Base-by-base conservation (phyloP, 2,888 invertebrate genomes). In the Myopa tessellatipennis region DNA sequence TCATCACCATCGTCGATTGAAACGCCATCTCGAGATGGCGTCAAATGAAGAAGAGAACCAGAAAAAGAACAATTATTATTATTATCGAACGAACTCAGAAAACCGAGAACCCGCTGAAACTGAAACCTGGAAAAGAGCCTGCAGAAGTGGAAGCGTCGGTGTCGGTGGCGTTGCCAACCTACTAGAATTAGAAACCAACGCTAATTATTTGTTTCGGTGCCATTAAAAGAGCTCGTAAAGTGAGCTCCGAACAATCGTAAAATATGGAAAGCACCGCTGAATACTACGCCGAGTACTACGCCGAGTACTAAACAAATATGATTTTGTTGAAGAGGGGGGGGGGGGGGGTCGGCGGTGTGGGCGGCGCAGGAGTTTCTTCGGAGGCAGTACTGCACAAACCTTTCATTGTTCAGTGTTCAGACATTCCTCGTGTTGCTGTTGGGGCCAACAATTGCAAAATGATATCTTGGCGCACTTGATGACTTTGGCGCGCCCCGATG, bases 151-250 rank as follows among this genome's bases (percentile, higher is more conserved):
- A 16, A 34, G 58, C 34, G 65, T 45, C 45, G 65, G 65, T 16
- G 34, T 8, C 38, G 16, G 34, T 7, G 38, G 65, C 36, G 36
- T 16, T 36, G 65, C 12, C 65, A 65, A 60, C 10, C 72, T 10
- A 61, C 58, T 36, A 45, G 67, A 26, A 83, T 82, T 79, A 80
- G 83, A 83, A 81, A 82, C 83, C 82, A 82, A 83, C 83, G 83
- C 80, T 79, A 84, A 83, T 82, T 82, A 83, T 83, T 83, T 82
- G 82, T 82, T 81, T 81, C 81, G 82, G 82, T 80, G 82, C 83
- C 81, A 81, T 81, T 84, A 83, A 83, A 87, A 85, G 83, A 81
- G 80, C 82, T 82, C 84, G 79, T 84, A 84, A 85, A 86, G 80
- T 80, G 65, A 70, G 82, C 78, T 80, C 80, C 77, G 80, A 80